Evolutionary conservation across 2,888 invertebrate genomes (phyloP).

Genomic region (Leptopilina drosophilae): DNA sequence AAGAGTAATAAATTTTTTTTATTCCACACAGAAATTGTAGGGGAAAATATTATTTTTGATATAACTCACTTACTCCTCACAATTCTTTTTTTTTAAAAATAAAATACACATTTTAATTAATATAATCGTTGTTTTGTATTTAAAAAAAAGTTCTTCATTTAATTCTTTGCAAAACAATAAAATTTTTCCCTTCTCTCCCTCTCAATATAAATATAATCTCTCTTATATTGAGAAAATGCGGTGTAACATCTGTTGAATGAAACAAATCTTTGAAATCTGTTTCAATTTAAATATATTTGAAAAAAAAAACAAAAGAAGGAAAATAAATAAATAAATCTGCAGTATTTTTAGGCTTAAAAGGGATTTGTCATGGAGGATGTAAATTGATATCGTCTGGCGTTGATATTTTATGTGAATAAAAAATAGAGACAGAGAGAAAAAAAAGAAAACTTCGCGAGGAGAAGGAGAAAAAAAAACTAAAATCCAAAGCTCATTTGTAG

Average conservation of each 20-base stretch:
- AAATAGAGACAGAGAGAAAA: background rate
- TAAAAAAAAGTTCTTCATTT: no score
- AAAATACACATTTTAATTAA: no score
- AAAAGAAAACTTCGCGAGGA: no score
- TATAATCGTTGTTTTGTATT: no score
- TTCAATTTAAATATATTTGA: slow-evolving; percentile 17
- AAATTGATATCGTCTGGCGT: slow-evolving; percentile 31
- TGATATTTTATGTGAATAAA: slow-evolving; percentile 32
- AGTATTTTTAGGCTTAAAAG: slow-evolving; percentile 19
- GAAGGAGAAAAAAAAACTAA: background rate
- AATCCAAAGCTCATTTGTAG: slow-evolving; percentile 35
- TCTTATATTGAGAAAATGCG: slow-evolving; percentile 10
- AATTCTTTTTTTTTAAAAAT: no score
- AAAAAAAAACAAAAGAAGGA: background rate
- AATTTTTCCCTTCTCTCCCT: no score
- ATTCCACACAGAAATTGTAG: no score
- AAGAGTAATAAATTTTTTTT: no score
- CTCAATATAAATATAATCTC: background rate
- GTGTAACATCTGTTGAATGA: background rate
- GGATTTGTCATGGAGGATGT: slow-evolving; percentile 32
- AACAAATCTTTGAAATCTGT: slow-evolving; percentile 16
- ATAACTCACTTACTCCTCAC: no score
- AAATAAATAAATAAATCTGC: background rate
- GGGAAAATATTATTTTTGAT: no score
- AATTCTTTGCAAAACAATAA: no score